Evolutionary conservation across 2,888 invertebrate genomes (phyloP).

Genomic region (Lasioglossum morio): DNA sequence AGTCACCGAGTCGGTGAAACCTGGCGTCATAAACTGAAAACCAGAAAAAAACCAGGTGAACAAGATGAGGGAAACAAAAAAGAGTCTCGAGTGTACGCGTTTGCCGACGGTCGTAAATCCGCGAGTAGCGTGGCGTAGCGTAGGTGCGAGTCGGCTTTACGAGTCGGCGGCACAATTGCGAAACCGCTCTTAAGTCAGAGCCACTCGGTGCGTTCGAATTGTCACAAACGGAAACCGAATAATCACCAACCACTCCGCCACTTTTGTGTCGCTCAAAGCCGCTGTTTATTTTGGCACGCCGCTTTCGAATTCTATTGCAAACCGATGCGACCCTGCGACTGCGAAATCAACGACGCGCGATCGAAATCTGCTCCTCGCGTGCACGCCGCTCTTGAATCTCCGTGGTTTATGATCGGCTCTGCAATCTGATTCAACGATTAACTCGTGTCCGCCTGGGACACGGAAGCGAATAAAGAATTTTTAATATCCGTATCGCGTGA

Average conservation of each 20-base stretch:
- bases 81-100: constrained; percentile 45
- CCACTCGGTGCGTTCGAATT: constrained; percentile 39
- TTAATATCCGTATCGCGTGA: constrained; percentile 14
- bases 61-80: background rate
- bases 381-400: background rate
- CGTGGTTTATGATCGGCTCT: background rate
- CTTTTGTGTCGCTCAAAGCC: constrained; percentile 18
- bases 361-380: constrained; percentile 19
- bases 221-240: constrained; percentile 62
- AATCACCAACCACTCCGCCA: constrained; percentile 45
- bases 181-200: constrained; percentile 60
- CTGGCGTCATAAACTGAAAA: constrained; percentile 52
- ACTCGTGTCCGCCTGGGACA: constrained; percentile 7
- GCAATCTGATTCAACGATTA: constrained; percentile 27
- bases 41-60: background rate
- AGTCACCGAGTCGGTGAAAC: constrained; percentile 52
- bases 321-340: background rate
- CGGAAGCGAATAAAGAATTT: constrained; percentile 10
- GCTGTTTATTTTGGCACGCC: constrained; percentile 20
- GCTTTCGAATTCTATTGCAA: background rate
- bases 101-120: constrained; percentile 61
- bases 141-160: constrained; percentile 54
- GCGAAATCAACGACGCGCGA: constrained; percentile 11
- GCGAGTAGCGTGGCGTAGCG: background rate
- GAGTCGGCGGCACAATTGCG: constrained; percentile 48